A percentile compares a stretch with the other conserved stretches of the same genome.
Evolutionary conservation across 2,113 vertebrate species (phyloP).

Genomic region (Cercocebus atys): DNA sequence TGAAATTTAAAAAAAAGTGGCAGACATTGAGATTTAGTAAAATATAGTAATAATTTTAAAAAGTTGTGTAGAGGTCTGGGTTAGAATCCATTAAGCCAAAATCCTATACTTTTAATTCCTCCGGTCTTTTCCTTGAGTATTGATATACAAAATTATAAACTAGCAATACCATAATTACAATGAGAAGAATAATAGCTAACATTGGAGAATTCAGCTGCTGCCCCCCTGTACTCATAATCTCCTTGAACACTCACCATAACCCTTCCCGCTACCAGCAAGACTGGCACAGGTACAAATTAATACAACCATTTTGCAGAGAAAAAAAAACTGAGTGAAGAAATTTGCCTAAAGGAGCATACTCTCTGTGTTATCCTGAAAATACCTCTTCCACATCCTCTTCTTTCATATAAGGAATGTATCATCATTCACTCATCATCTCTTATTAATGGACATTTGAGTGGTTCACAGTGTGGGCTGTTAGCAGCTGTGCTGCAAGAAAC

Average conservation of each 20-base stretch:
- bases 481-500: background rate
- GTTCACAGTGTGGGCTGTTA: rapidly evolving
- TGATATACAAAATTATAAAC: no score
- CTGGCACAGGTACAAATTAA: rapidly evolving
- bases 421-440: background rate
- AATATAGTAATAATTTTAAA: background rate
- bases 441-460: rapidly evolving
- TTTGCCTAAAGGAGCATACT: rapidly evolving
- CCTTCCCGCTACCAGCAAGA: background rate
- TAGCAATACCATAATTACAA: rapidly evolving
- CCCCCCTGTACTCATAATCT: rapidly evolving
- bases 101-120: background rate
- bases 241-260: background rate
- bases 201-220: background rate
- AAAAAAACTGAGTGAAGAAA: background rate
- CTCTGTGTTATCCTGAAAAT: rapidly evolving
- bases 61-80: background rate
- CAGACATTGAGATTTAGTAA: background rate
- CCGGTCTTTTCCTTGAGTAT: background rate
- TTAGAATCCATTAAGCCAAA: background rate
- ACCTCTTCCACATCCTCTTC: background rate
- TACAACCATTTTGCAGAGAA: background rate
- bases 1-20: background rate
- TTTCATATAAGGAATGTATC: background rate
- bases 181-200: rapidly evolving